phyloP scores from a whole-genome alignment of 2,888 invertebrate genomes.

The Chelonus formosanus region DNA sequence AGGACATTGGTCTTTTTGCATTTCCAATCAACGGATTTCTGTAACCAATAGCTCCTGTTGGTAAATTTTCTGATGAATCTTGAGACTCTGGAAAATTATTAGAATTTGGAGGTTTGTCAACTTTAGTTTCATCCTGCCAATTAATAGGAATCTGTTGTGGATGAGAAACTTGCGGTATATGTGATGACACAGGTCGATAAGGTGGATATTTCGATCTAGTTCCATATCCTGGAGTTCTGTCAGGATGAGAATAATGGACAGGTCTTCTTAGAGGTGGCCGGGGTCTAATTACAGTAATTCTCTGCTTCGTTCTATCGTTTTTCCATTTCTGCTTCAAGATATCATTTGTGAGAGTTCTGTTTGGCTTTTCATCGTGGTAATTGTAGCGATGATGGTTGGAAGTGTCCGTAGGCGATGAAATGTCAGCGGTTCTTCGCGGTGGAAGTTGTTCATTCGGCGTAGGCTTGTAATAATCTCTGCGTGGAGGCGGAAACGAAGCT shows the following conservation, averaged over 20 bases:
- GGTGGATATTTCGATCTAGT: constrained; percentile 41
- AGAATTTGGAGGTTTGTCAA: constrained; percentile 19
- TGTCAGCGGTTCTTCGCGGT: constrained; percentile 55
- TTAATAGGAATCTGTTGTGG: constrained; percentile 34
- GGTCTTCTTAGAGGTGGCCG: constrained; percentile 51
- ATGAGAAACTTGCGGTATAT: constrained; percentile 43
- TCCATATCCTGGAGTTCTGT: constrained; percentile 45
- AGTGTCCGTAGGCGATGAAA: constrained; percentile 47
- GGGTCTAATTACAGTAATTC: constrained; percentile 48
- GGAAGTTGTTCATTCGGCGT: constrained; percentile 51
- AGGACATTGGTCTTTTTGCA: constrained; percentile 44
- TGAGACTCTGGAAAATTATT: constrained; percentile 20
- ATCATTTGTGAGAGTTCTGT: constrained; percentile 44
- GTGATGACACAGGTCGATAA: constrained; percentile 29
- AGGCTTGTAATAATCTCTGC: constrained; percentile 50
- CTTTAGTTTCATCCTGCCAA: constrained; percentile 18
- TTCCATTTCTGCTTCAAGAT: constrained; percentile 52
- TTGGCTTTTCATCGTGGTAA: constrained; percentile 44
- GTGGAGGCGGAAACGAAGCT: constrained; percentile 46
- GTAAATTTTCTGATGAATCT: constrained; percentile 44
- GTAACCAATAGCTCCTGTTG: constrained; percentile 54
- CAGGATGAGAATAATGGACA: constrained; percentile 51
- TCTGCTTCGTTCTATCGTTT: constrained; percentile 53
- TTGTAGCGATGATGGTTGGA: constrained; percentile 38
- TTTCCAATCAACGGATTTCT: constrained; percentile 52